Percentiles rank a stretch among this genome's conserved stretches.
These are phyloP conservation scores for Aulostomus chinensis DNA, from an alignment of 2,797 vertebrate genomes.

Conservation along the genomic window DNA sequence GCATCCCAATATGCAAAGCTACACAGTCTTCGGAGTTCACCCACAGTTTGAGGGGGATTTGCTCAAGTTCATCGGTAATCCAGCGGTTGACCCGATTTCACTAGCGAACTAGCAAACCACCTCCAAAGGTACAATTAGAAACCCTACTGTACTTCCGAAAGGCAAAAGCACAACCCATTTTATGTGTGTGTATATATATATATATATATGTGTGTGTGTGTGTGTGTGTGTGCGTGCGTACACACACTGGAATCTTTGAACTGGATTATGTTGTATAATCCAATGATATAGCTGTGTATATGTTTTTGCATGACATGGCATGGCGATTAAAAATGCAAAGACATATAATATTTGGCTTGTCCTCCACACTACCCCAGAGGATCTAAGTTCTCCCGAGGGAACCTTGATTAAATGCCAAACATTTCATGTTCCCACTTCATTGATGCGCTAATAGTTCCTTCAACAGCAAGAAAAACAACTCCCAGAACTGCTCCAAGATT, in stretches of 20 bases:
- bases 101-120: too few species aligned
- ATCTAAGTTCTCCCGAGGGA: slow-evolving; percentile 9
- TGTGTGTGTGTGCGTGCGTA: too few species aligned
- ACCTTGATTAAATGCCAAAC: slow-evolving; percentile 1
- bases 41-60: slow-evolving; percentile 61
- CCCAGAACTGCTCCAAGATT: not conserved
- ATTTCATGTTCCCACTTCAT: slow-evolving; percentile 1
- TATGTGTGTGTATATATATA: too few species aligned
- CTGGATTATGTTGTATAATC: too few species aligned
- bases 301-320: too few species aligned
- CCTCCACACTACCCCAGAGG: not conserved
- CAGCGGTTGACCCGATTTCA: slow-evolving; percentile 59
- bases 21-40: slow-evolving; percentile 47
- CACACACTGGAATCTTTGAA: too few species aligned
- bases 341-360: slow-evolving; percentile 3
- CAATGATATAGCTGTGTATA: too few species aligned
- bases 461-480: not conserved
- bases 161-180: too few species aligned
- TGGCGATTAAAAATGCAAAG: too few species aligned
- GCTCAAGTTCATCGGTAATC: slow-evolving; percentile 59
- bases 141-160: too few species aligned
- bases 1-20: slow-evolving; percentile 39
- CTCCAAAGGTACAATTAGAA: too few species aligned
- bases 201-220: too few species aligned
- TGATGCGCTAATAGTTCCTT: not conserved